A percentile compares a stretch with the other conserved stretches of the same genome.
Conservation (phyloP, 2,113 vertebrate genomes). For the Sebastes fasciatus region DNA sequence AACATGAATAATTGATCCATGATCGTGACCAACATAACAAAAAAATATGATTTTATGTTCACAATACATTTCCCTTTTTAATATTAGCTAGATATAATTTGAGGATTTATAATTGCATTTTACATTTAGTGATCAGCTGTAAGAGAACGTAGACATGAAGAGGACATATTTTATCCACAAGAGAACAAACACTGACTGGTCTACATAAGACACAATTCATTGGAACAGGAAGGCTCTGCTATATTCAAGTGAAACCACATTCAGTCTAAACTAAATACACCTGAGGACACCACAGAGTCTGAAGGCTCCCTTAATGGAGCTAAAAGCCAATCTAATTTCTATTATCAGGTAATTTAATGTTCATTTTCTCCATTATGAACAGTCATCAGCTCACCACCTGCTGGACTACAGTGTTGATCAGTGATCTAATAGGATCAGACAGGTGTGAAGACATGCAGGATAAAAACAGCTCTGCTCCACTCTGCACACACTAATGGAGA, state of each 20-base stretch:
- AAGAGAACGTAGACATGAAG: background rate
- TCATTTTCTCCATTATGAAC: constrained; percentile 33
- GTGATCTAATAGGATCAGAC: constrained; percentile 24
- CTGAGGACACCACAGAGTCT: background rate
- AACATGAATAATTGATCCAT: background rate
- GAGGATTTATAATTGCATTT: background rate
- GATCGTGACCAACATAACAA: background rate
- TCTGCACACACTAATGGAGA: background rate
- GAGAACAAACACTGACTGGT: background rate
- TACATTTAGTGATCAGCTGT: background rate
- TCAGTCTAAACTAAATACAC: background rate
- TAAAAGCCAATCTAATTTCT: constrained; percentile 12
- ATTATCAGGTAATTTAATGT: constrained; percentile 37
- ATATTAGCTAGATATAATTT: background rate
- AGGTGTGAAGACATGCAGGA: constrained; percentile 7
- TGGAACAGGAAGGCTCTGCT: background rate
- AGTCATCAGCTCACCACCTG: constrained; percentile 33
- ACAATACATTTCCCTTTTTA: background rate
- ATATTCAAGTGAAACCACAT: background rate
- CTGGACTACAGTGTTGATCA: background rate
- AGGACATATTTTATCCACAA: background rate
- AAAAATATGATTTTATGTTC: background rate
- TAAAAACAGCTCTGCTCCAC: background rate
- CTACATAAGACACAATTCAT: background rate
- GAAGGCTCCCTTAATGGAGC: background rate